Evolutionary conservation across 2,113 vertebrate species (phyloP).

Genomic region (Anser brachyrhynchus): DNA sequence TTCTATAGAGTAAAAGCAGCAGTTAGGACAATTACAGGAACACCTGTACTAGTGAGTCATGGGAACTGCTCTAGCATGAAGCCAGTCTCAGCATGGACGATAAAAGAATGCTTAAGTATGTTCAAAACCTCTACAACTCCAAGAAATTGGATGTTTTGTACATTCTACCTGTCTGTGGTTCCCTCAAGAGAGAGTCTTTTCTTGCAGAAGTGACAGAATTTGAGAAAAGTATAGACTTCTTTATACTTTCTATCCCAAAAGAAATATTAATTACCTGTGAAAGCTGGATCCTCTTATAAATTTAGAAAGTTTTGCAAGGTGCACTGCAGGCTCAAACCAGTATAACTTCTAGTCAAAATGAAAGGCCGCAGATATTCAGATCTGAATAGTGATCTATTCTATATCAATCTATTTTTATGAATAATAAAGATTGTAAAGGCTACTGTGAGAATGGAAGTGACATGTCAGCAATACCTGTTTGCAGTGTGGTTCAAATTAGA

Average conservation of each 20-base stretch:
- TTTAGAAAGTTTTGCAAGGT: neutral
- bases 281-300: neutral
- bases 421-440: neutral
- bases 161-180: neutral
- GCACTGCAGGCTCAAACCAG: neutral
- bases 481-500: neutral
- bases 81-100: neutral
- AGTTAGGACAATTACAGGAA: neutral
- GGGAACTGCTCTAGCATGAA: neutral
- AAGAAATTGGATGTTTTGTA: neutral
- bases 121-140: neutral
- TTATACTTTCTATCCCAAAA: neutral
- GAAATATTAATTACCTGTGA: neutral
- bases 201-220: neutral
- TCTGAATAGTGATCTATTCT: neutral
- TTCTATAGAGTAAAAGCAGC: neutral
- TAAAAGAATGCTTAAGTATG: neutral
- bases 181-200: neutral
- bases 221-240: neutral
- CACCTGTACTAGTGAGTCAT: neutral
- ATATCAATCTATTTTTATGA: neutral
- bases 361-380: neutral
- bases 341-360: neutral
- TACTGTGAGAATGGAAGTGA: neutral
- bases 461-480: neutral